phyloP scores from a whole-genome alignment of 2,113 vertebrate species.

The Crotalus horridus region DNA sequence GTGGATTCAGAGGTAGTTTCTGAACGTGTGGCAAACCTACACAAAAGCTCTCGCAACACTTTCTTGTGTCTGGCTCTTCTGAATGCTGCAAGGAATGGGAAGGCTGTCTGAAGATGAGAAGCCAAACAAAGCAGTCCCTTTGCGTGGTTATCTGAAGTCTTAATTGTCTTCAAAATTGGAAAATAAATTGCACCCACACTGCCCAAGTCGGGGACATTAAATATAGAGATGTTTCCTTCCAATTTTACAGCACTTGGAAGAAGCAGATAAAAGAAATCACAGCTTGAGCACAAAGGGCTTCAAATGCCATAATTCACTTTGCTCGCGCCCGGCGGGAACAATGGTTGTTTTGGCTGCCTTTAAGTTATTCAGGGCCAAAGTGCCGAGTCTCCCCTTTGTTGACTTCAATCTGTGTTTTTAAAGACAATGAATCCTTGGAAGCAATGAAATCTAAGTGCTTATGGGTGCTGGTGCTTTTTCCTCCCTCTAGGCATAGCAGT shows the following conservation, averaged over 20 bases:
- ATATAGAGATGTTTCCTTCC: neutral
- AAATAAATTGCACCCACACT: neutral
- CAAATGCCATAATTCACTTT: neutral
- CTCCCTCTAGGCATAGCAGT: neutral
- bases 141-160: neutral
- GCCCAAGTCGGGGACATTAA: neutral
- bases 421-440: neutral
- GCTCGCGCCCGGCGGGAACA: neutral
- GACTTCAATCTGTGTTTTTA: neutral
- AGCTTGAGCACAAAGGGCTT: neutral
- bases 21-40: neutral
- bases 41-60: neutral
- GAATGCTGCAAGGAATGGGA: neutral
- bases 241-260: neutral
- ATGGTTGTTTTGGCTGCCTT: neutral
- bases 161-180: neutral
- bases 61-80: neutral
- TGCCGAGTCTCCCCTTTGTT: neutral
- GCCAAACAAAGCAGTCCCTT: neutral
- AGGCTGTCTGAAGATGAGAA: neutral
- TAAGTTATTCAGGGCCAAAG: neutral
- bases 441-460: neutral
- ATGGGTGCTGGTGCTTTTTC: neutral
- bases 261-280: neutral
- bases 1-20: neutral